Evolutionary conservation across 2,113 vertebrate genomes (phyloP), one percentile per base, ranked within the genome.

Genomic region (Eublepharis macularius): DNA sequence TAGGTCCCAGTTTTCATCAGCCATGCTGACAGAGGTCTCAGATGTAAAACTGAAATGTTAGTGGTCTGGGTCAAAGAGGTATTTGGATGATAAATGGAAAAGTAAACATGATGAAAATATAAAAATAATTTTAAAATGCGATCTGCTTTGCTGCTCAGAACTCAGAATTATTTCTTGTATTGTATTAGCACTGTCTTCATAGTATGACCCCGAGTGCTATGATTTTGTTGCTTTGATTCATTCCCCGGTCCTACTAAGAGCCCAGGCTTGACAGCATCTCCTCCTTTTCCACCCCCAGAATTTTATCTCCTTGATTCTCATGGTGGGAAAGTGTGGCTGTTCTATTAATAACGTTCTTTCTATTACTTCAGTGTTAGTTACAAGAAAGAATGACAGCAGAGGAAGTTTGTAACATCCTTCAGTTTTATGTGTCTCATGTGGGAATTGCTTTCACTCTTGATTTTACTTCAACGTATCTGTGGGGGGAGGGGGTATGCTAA

Each of bases 241-340:
- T 21, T 45, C 73, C 89, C 60, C 74, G 21, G 47, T 45, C 77
- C 84, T 81, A 24, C 43, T 43, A 34, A 4, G 65, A 81, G n/a
- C 79, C n/a, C 45, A 72, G 66, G 47, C 9, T 78, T 60, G 10
- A 54, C 8, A 29, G 8, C 11, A 41, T 32, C 24, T 32, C 60
- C 10, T 39, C 11, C 34, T 6, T 6, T 26, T 26, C 2, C 4
- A 26, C 43, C 13, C 1, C 66, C 0, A 0, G 36, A 24, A 68
- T 65, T 69, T 0, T 0, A 4, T 65, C 49, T 9, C 51, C 86
- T 90, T 86, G 0, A 17, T 65, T 68, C 76, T 2, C 70, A 75
- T 36, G 63, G 41, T 0, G 0, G 6, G 12, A 54, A 57, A 0
- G 0, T 45, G 4, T 82, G 29, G 11, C 24, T 13, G 29, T 49